Evolutionary conservation across 2,888 invertebrate species (phyloP).

Genomic region (Sphinx pinastri): DNA sequence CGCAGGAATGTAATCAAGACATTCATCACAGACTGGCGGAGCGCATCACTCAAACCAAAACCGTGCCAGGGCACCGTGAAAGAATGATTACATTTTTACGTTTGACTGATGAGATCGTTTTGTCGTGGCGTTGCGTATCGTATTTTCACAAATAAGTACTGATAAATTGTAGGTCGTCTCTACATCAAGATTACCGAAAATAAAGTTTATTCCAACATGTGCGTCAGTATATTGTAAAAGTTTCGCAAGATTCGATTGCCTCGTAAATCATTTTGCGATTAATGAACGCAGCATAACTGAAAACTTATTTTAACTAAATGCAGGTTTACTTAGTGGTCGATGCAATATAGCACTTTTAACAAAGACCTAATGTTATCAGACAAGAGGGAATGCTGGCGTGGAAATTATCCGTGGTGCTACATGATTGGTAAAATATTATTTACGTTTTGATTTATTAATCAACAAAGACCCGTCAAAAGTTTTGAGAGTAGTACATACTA

Average conservation of each 20-base stretch:
- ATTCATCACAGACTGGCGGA: slow-evolving; percentile 61
- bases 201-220: not conserved
- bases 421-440: too few relatives aligned
- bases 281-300: too few relatives aligned
- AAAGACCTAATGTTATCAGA: too few relatives aligned
- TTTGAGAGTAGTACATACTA: too few relatives aligned
- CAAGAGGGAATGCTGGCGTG: too few relatives aligned
- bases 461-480: too few relatives aligned
- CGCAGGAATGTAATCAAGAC: slow-evolving; percentile 73
- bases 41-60: slow-evolving; percentile 56
- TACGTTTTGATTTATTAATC: too few relatives aligned
- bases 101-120: slow-evolving; percentile 56
- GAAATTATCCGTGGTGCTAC: too few relatives aligned
- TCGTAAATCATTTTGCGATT: too few relatives aligned
- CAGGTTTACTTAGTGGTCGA: too few relatives aligned
- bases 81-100: slow-evolving; percentile 59
- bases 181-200: slow-evolving; percentile 7
- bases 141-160: slow-evolving; percentile 34
- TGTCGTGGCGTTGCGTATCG: slow-evolving; percentile 33
- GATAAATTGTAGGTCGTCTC: slow-evolving; percentile 38
- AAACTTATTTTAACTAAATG: too few relatives aligned
- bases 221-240: not conserved
- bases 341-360: too few relatives aligned
- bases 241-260: not conserved
- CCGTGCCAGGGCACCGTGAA: slow-evolving; percentile 48